Base-by-base conservation (phyloP, 2,797 vertebrate species). In the Enteromius viviparus region DNA sequence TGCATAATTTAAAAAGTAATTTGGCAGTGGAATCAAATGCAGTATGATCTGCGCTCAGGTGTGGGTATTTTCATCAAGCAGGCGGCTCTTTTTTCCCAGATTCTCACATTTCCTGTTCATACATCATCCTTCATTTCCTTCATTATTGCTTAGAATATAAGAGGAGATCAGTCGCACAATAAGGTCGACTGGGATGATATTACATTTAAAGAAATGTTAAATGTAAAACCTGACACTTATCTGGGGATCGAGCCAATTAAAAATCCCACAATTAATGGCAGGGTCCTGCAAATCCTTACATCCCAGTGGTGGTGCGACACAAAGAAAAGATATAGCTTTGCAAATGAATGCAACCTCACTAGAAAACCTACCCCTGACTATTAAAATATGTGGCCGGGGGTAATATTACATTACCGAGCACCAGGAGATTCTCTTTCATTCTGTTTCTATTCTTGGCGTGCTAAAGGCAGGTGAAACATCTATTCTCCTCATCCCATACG, bases 1-100 rank as follows among this genome's bases (percentile, higher is more conserved):
- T 94, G 90, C 92, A 94, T 95, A 94, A 94, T 95, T 94, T 90
- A 94, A 84, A 89, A 90, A 90, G 90, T 89, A 87, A 90, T 93
- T 92, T 92, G 88, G 89, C 87, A 87, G 65, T 80, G 49, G 87
- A 89, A 87, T 93, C 87, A 90, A 90, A 93, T 86, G 89, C 86
- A 90, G 89, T 85, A 83, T 87, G 84, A 93, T 91, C 89, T 89
- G 87, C 85, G 77, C 86, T 89, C 88, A 84, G 78, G 83, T 51
- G 74, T 47, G 75, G 21, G 70, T 87, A 87, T 83, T 85, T 89
- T 90, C 65, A 84, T 76, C 83, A 45, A 60, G 75, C 72, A 84
- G 85, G 84, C 88, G 88, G 80, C 80, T 82, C n/a, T 65, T 40
- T 29, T 65, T 51, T 37, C 12, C 37, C 32, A 49, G 60, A 68